Evolutionary conservation across 1,140 invertebrate species (phyloP), one percentile per base, ranked within the genome.

Genomic region (Antheraea pernyi): DNA sequence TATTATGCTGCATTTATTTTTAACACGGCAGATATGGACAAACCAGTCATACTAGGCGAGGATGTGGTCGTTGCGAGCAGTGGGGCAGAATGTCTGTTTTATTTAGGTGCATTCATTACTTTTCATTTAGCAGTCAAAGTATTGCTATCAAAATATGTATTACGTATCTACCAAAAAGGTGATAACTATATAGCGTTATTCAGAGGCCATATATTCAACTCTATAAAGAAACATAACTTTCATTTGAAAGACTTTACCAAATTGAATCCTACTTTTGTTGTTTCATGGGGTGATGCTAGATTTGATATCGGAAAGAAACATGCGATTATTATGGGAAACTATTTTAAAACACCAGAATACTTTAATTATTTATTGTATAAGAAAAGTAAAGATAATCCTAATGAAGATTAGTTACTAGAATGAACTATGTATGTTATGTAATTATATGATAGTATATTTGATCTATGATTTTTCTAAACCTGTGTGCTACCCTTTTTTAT

Each of bases 341-440:
- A 90, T 72, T 91, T 91, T 62, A 91, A 89, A 79, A 87, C 87
- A n/a, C 88, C 89, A 16, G 82, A 89, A 76, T 76, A 88, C 76
- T 91, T 86, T 58, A 86, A 91, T 71, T 81, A 86, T 67, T 81
- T 91, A 80, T 61, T 90, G n/a, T 71, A 75, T 65, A 88, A 90
- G 62, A 85, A 68, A 65, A 72, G 62, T 58, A 81, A 75, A 68
- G 37, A 70, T 61, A 70, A 72, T 19, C 67, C 72, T 19, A 68
- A 79, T 19, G 62, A 78, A 48, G 64, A 77, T 30, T 22, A 61
- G 22, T 30, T 30, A 30, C 22, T 30, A 30, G 1, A 30, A 30
- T 30, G 1, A 2, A 30, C 1, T 30, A 30, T 30, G 22, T 30
- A 2, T 30, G 4, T 30, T 2, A 30, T 30, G n/a, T 30, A 30